These are phyloP conservation scores for Bombus balteatus DNA, from an alignment of 1,140 invertebrate species.

Conservation along the genomic window DNA sequence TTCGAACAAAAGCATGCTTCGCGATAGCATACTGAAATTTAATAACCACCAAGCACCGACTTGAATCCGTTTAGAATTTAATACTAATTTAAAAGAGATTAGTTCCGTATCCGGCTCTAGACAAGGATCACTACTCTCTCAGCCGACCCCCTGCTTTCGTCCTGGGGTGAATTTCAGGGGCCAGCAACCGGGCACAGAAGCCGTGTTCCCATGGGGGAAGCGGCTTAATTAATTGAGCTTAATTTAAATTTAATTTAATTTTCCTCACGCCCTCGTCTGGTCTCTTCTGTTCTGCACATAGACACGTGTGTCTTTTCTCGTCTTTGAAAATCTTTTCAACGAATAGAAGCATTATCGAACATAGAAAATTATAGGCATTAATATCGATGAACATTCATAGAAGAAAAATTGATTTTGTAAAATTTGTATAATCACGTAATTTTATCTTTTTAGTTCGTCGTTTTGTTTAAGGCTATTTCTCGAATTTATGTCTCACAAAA, in stretches of 20 bases:
- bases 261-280: conserved; percentile 31
- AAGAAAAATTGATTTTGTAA: background rate
- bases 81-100: conserved; percentile 78
- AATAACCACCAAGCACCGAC: conserved; percentile 64
- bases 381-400: background rate
- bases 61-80: conserved; percentile 66
- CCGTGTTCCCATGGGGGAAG: conserved; percentile 71
- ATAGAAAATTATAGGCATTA: background rate
- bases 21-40: conserved; percentile 65
- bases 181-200: conserved; percentile 58
- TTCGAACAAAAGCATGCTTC: conserved; percentile 31
- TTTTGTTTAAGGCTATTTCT: no score
- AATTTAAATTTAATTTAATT: conserved; percentile 80
- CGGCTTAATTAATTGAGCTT: conserved; percentile 78
- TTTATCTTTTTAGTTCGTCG: background rate
- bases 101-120: conserved; percentile 69
- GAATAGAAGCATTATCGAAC: background rate
- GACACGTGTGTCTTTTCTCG: conserved; percentile 22
- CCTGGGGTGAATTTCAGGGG: conserved; percentile 59
- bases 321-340: background rate
- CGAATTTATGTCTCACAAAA: background rate
- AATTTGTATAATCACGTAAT: background rate
- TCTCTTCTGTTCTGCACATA: background rate
- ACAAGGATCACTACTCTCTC: conserved; percentile 65
- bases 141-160: conserved; percentile 3